A percentile compares a stretch with the other conserved stretches of the same genome.
phyloP scores from a whole-genome alignment of 35 echinoderm and acorn worm species.

The Acanthaster planci region DNA sequence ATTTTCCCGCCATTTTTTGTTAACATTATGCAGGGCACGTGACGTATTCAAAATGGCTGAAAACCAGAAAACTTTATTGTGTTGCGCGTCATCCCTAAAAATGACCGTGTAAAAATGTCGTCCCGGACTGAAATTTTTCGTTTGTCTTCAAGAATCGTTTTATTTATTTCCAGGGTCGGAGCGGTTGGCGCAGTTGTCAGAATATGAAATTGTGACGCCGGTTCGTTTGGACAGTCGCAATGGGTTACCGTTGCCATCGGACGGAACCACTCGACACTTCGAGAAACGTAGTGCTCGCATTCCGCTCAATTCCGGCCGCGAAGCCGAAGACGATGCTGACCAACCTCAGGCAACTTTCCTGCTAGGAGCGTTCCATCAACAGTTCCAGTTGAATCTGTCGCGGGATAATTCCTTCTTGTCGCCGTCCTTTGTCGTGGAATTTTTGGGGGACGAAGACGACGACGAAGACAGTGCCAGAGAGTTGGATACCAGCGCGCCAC shows the following conservation, averaged over 20 bases:
- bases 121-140: too few relatives aligned
- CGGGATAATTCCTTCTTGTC: constrained; percentile 33
- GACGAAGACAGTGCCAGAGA: background rate
- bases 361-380: constrained; percentile 30
- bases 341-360: constrained; percentile 16
- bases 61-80: too few relatives aligned
- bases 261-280: constrained; percentile 14
- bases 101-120: too few relatives aligned
- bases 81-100: too few relatives aligned
- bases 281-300: constrained; percentile 26
- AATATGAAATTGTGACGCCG: constrained; percentile 38
- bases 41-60: too few relatives aligned
- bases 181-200: constrained; percentile 1
- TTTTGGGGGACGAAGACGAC: constrained; percentile 24
- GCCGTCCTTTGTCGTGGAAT: constrained; percentile 37
- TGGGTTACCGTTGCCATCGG: constrained; percentile 12
- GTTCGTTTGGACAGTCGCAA: constrained; percentile 27
- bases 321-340: background rate
- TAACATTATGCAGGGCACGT: too few relatives aligned
- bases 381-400: constrained; percentile 33
- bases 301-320: constrained; percentile 14
- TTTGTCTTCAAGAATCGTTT: too few relatives aligned
- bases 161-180: background rate
- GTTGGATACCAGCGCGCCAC: background rate
- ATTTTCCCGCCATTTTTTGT: too few relatives aligned